Conservation (phyloP, 2,797 vertebrate genomes). For the Anomalospiza imberbis region DNA sequence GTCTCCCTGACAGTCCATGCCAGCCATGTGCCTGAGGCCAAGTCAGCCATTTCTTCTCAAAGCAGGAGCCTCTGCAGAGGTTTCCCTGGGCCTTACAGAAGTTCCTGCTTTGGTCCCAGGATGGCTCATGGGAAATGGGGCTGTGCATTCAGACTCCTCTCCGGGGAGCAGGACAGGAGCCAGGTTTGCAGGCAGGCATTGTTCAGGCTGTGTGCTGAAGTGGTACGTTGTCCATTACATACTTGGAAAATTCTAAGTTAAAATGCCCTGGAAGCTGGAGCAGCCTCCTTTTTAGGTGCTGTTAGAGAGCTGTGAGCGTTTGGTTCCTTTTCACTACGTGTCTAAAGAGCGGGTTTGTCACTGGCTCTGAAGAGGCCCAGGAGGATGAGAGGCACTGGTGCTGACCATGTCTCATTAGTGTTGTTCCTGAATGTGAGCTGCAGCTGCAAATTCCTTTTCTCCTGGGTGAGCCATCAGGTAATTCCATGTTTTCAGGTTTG, state of each 20-base stretch:
- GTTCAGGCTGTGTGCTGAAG: neutral
- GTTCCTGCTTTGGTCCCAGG: neutral
- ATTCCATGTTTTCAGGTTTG: neutral
- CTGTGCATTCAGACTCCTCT: neutral
- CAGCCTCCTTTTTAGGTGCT: neutral
- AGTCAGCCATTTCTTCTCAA: neutral
- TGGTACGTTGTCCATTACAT: fast-evolving
- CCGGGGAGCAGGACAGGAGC: neutral
- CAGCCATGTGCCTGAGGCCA: neutral
- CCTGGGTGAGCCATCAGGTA: neutral
- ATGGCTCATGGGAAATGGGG: neutral
- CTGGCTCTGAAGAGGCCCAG: neutral
- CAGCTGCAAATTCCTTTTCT: neutral
- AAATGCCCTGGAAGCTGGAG: neutral
- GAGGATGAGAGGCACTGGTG: neutral
- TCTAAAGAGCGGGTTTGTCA: neutral
- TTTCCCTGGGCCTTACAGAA: neutral
- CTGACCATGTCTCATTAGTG: neutral
- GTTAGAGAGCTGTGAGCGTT: neutral
- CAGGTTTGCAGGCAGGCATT: neutral
- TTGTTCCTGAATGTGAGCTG: fast-evolving
- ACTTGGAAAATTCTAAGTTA: neutral
- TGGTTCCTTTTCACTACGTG: neutral
- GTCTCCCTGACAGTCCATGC: neutral
- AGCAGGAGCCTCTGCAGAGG: neutral